phyloP scores from a whole-genome alignment of 1,140 invertebrate species.

The Dufourea novaeangliae region DNA sequence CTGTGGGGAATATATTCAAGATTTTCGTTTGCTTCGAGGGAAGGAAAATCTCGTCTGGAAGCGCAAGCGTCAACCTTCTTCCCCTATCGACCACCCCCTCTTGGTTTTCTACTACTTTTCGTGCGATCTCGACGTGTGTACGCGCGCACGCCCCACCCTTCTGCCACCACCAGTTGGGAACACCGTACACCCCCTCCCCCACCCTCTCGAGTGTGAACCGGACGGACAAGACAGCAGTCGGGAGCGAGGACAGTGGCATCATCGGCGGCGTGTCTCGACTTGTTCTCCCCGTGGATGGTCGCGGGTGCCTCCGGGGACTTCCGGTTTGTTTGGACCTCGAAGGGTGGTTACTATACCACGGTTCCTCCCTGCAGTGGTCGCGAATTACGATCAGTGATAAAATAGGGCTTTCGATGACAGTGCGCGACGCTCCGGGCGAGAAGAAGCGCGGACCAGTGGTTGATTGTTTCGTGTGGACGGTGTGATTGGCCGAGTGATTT shows the following conservation, averaged over 20 bases:
- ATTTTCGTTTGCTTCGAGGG: too few relatives aligned
- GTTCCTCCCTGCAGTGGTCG: too few relatives aligned
- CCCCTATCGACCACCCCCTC: too few relatives aligned
- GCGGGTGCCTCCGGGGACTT: conserved; percentile 21
- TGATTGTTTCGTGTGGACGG: conserved; percentile 12
- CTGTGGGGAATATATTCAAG: too few relatives aligned
- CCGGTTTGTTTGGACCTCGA: conserved; percentile 34
- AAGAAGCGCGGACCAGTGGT: neutral
- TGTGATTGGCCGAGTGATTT: conserved; percentile 7
- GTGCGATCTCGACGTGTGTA: neutral
- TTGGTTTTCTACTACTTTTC: too few relatives aligned
- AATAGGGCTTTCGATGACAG: conserved; percentile 51
- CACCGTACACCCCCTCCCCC: conserved; percentile 1
- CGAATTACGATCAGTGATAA: too few relatives aligned
- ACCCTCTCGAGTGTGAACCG: neutral
- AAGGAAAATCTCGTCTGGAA: too few relatives aligned
- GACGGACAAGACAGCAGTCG: neutral
- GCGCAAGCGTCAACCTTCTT: too few relatives aligned
- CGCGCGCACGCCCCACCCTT: conserved; percentile 23
- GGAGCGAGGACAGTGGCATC: conserved; percentile 43
- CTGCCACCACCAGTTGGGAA: conserved; percentile 16
- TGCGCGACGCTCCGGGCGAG: neutral
- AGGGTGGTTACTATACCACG: conserved; percentile 2
- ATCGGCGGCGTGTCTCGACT: conserved; percentile 29
- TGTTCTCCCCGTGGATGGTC: conserved; percentile 5